A percentile compares a stretch with the other conserved stretches of the same genome.
phyloP scores from a whole-genome alignment of 1,140 invertebrate genomes.

The Pseudomyrmex gracilis region DNA sequence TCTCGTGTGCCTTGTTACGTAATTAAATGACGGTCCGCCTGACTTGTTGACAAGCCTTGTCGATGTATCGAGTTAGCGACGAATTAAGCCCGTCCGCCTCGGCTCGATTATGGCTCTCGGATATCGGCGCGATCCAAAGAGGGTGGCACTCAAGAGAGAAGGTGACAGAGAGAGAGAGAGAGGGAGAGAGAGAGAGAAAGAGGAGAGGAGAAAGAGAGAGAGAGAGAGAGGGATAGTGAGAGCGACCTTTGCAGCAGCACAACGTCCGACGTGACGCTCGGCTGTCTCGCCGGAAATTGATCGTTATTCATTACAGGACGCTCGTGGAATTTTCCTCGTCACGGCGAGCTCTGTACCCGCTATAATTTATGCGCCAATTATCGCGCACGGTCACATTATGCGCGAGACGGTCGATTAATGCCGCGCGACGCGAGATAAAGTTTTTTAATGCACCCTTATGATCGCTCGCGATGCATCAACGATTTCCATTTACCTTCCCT shows the following conservation, averaged over 20 bases:
- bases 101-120: slow-evolving; percentile 73
- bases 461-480: slow-evolving; percentile 56
- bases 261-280: slow-evolving; percentile 43
- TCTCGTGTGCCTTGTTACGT: slow-evolving; percentile 75
- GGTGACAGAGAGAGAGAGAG: not conserved
- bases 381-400: slow-evolving; percentile 57
- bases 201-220: slow-evolving; percentile 11
- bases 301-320: slow-evolving; percentile 66
- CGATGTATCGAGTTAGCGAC: slow-evolving; percentile 79
- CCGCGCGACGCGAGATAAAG: slow-evolving; percentile 59
- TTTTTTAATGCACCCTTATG: slow-evolving; percentile 63
- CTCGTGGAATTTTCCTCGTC: slow-evolving; percentile 61
- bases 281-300: slow-evolving; percentile 70
- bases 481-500: slow-evolving; percentile 40
- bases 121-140: slow-evolving; percentile 66
- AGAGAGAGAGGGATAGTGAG: not conserved
- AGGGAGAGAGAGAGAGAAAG: not conserved
- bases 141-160: slow-evolving; percentile 25
- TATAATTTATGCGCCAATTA: slow-evolving; percentile 66
- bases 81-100: slow-evolving; percentile 73
- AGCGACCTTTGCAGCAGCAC: slow-evolving; percentile 17
- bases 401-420: slow-evolving; percentile 60
- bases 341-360: slow-evolving; percentile 24
- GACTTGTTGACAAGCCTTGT: slow-evolving; percentile 79
- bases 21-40: slow-evolving; percentile 82